Evolutionary conservation across 2,888 invertebrate species (phyloP).

Genomic region (Ganaspis brasiliensis): DNA sequence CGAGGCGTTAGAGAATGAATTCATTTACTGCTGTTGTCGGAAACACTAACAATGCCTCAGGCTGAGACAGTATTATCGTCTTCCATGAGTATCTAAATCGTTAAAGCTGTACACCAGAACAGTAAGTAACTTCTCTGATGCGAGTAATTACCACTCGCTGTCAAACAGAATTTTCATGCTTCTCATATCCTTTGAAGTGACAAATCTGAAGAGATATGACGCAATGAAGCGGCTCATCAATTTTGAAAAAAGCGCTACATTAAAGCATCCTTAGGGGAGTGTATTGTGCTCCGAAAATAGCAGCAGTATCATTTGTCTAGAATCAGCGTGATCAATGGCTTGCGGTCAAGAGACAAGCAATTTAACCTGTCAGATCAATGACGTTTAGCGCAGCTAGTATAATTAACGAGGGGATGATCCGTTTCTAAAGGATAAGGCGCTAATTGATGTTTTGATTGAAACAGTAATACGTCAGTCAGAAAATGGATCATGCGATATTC

Average conservation of each 20-base stretch:
- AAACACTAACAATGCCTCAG: conserved; percentile 37
- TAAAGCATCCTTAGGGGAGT: neutral
- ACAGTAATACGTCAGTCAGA: conserved; percentile 1
- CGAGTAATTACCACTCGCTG: neutral
- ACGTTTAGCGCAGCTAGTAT: conserved; percentile 37
- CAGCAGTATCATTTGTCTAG: conserved; percentile 2
- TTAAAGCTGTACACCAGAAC: neutral
- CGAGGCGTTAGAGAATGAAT: conserved; percentile 23
- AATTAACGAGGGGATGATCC: conserved; percentile 33
- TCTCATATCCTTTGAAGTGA: neutral
- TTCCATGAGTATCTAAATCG: neutral
- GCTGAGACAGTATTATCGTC: conserved; percentile 33
- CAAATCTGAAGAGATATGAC: too few species aligned
- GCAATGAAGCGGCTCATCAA: neutral
- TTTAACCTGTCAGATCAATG: conserved; percentile 36
- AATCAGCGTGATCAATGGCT: conserved; percentile 26
- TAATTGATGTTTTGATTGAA: conserved; percentile 42
- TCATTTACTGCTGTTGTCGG: conserved; percentile 37
- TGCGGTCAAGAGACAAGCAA: conserved; percentile 34
- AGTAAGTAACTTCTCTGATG: conserved; percentile 9
- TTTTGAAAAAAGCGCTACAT: neutral
- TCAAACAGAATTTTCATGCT: conserved; percentile 12
- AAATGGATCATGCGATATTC: neutral
- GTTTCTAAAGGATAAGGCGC: conserved; percentile 35
- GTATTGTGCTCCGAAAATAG: neutral